Evolutionary conservation across 1,140 invertebrate species (phyloP), one percentile per base, ranked within the genome.

Genomic region (Acromyrmex charruanus): DNA sequence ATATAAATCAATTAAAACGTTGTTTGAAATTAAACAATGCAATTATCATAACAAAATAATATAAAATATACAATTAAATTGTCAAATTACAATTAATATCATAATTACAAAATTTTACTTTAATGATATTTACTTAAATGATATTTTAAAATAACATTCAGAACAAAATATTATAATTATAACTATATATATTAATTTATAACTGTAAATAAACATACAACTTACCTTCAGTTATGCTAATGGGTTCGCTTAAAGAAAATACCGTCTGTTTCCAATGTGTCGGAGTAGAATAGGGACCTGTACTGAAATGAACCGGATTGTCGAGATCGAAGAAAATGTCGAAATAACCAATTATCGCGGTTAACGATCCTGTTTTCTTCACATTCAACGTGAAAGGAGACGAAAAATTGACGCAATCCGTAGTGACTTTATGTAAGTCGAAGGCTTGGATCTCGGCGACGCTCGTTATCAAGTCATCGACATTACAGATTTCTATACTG

Each of bases 231-330:
- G 97, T 97, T 3, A 98, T 96, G 87, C 94, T 91, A 92, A 97
- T 96, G 89, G 97, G 97, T 92, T 98, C 95, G 90, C 96, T 97
- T 55, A 99, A 96, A 91, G 98, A 99, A 94, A 99, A 99, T 10
- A 99, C 97, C 1, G 99, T 99, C 95, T 99, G 99, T 95, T 99
- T 99, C 99, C 99, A 99, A 95, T 99, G 99, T 10, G 99, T 99
- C 71, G 96, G 96, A 87, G 96, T 96, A 91, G 96, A 96, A 87
- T 95, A 96, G 75, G 97, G 99, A 92, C 97, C 97, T 88, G 98
- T 98, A 79, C 97, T 97, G 65, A 98, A 96, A 12, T 95, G 93
- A n/a, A 98, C 95, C 35, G 96, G 94, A 91, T 96, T 96, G 2
- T 97, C 96, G 74, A 98, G 93, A 89, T 98, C 97, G 94, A 99